A percentile compares a stretch with the other conserved stretches of the same genome.
Conservation (phyloP, 2,113 vertebrate species). For the Pteruthius melanotis region DNA sequence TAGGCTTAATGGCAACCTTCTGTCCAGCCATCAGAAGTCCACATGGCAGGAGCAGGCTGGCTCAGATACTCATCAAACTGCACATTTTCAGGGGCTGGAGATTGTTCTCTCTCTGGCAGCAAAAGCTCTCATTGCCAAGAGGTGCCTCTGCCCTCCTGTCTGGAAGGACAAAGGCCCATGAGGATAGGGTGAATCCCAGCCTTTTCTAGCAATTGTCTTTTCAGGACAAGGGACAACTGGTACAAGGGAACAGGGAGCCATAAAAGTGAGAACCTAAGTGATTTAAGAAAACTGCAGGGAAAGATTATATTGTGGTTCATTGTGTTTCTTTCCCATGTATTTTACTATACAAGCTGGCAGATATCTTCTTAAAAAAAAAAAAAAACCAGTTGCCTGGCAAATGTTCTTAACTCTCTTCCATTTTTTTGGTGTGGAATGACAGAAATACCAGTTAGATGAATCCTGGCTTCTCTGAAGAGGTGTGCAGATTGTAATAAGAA, state of each 20-base stretch:
- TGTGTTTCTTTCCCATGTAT: background rate
- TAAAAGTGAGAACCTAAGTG: background rate
- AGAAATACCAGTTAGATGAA: background rate
- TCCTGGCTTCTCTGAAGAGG: background rate
- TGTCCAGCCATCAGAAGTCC: background rate
- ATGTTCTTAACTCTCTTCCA: background rate
- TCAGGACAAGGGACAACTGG: background rate
- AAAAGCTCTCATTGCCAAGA: background rate
- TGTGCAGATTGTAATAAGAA: background rate
- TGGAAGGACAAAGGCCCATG: background rate
- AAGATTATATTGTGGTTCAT: background rate
- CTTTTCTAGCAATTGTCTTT: background rate
- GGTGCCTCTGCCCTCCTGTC: background rate
- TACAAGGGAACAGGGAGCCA: background rate
- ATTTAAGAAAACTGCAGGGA: background rate
- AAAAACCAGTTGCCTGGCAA: background rate
- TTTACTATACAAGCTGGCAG: background rate
- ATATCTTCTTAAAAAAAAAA: background rate
- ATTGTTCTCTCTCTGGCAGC: background rate
- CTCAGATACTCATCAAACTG: background rate
- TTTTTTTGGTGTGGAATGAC: background rate
- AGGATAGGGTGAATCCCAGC: background rate
- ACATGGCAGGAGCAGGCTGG: background rate
- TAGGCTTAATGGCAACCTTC: background rate
- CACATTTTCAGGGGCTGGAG: background rate